Evolutionary conservation across 2,113 vertebrate genomes (phyloP).

Genomic region (Chloropsis hardwickii): DNA sequence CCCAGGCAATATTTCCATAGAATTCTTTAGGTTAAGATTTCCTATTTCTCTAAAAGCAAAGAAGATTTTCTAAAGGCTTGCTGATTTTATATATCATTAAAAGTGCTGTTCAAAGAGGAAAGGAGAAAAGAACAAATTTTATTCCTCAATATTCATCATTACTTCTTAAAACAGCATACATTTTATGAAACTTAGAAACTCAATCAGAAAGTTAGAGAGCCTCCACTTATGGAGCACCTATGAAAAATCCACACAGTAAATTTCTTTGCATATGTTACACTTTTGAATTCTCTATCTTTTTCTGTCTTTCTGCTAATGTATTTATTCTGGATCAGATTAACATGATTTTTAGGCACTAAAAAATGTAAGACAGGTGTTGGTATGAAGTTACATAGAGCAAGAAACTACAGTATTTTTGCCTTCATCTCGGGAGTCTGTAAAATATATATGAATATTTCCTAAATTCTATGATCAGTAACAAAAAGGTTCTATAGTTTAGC

Average conservation of each 20-base stretch:
- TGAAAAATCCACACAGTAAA: background rate
- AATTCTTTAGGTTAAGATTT: conserved; percentile 28
- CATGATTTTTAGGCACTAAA: background rate
- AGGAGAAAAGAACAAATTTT: background rate
- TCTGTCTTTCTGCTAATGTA: background rate
- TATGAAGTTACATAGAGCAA: background rate
- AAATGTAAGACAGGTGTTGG: background rate
- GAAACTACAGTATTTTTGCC: background rate
- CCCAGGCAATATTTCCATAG: conserved; percentile 32
- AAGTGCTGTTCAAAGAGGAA: background rate
- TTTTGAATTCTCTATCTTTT: background rate
- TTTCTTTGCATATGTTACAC: background rate
- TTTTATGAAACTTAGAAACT: background rate
- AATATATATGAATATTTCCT: background rate
- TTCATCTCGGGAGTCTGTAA: background rate
- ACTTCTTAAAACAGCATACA: background rate
- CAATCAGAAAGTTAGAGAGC: background rate
- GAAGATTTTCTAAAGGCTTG: background rate
- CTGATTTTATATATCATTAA: conserved; percentile 19
- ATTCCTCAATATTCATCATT: background rate
- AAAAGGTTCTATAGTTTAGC: background rate
- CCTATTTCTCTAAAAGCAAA: background rate
- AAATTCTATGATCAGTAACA: background rate
- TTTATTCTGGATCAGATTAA: background rate
- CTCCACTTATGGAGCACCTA: background rate